These are phyloP conservation scores for Cyphomyrus discorhynchus DNA, from an alignment of 2,113 vertebrate genomes.

Conservation along the genomic window DNA sequence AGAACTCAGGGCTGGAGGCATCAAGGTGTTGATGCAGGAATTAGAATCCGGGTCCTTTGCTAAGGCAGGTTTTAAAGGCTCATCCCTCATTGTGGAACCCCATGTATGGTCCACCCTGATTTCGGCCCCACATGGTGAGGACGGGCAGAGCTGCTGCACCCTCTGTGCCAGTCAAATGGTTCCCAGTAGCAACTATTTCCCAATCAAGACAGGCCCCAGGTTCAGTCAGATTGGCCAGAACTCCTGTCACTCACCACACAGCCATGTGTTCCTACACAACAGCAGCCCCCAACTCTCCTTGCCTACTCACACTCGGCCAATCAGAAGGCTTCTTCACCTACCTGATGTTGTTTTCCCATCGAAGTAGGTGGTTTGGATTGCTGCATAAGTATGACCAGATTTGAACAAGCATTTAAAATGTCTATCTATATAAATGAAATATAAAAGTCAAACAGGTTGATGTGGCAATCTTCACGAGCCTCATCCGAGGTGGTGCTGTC, in stretches of 20 bases:
- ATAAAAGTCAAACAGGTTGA: conserved; percentile 7
- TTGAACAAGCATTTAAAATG: background rate
- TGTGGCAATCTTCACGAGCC: background rate
- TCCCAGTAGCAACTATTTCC: background rate
- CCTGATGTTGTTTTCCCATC: background rate
- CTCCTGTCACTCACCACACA: background rate
- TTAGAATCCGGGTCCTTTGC: background rate
- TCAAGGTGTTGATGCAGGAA: background rate
- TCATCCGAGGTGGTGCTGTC: background rate
- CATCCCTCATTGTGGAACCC: background rate
- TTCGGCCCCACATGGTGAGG: background rate
- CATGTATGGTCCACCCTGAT: background rate
- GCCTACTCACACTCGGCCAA: background rate
- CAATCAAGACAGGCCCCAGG: background rate
- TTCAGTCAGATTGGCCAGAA: background rate
- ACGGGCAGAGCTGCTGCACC: background rate
- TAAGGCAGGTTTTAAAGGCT: background rate
- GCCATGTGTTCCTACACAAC: background rate
- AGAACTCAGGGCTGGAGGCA: background rate
- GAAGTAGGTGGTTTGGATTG: background rate
- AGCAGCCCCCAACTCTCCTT: background rate
- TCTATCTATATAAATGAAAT: conserved; percentile 15
- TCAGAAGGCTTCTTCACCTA: background rate
- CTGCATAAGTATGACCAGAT: background rate
- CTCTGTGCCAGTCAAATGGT: background rate